A percentile compares a stretch with the other conserved stretches of the same genome.
Conservation (phyloP, 1,140 invertebrate genomes). For the Sycophaga agraensis region DNA sequence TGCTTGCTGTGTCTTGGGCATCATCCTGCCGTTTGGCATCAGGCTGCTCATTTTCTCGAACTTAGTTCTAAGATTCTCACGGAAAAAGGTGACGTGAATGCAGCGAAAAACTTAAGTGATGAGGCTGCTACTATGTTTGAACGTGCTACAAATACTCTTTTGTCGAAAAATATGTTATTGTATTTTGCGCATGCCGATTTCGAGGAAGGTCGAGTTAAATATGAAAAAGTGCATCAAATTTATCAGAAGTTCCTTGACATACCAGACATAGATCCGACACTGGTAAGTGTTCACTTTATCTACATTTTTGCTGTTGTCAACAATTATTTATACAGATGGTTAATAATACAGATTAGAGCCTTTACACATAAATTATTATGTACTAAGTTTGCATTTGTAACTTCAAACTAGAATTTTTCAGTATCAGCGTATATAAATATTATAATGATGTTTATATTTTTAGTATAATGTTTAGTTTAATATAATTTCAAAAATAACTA, state of each 20-base stretch:
- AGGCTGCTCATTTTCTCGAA: conserved; percentile 95
- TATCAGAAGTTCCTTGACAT: conserved; percentile 91
- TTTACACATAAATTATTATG: too few relatives aligned
- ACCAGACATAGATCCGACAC: conserved; percentile 88
- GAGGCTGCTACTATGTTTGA: conserved; percentile 94
- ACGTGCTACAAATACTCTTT: conserved; percentile 80
- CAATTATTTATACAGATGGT: too few relatives aligned
- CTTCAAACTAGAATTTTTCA: too few relatives aligned
- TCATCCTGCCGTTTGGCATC: conserved; percentile 98
- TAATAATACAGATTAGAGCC: too few relatives aligned
- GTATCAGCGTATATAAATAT: too few relatives aligned
- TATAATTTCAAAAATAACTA: too few relatives aligned
- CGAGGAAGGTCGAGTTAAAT: conserved; percentile 94
- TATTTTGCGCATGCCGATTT: conserved; percentile 99
- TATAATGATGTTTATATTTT: too few relatives aligned
- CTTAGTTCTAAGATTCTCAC: conserved; percentile 87
- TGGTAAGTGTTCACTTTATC: conserved; percentile 68
- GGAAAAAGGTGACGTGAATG: conserved; percentile 94
- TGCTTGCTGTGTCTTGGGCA: conserved; percentile 94
- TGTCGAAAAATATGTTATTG: conserved; percentile 89
- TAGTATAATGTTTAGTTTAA: too few relatives aligned
- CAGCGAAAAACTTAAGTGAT: conserved; percentile 88
- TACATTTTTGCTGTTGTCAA: too few relatives aligned
- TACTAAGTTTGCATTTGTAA: too few relatives aligned
- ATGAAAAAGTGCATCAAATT: conserved; percentile 96